Conservation (phyloP, 30 jellyfish, hydroid and myxozoan genomes). For the Haliclystus octoradiatus region DNA sequence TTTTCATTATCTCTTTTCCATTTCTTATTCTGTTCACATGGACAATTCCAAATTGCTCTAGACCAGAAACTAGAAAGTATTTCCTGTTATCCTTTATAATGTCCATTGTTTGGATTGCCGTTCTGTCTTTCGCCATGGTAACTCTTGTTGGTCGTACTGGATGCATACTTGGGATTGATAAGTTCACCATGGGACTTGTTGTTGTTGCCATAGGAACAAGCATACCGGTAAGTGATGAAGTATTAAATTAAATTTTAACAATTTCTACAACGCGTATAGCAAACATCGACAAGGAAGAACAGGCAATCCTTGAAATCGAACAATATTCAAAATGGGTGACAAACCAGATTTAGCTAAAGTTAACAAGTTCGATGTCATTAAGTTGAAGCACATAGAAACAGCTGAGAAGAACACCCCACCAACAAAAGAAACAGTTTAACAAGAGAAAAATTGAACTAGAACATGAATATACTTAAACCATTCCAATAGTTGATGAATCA, state of each 20-base stretch:
- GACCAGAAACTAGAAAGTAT: conserved; percentile 59
- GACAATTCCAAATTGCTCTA: conserved; percentile 90
- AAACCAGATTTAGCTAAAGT: conserved; percentile 90
- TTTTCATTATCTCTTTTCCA: conserved; percentile 79
- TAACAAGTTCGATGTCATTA: conserved; percentile 65
- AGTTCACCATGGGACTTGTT: conserved; percentile 94
- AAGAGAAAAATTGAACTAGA: too few species aligned
- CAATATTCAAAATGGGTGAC: conserved; percentile 47
- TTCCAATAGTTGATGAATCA: too few species aligned
- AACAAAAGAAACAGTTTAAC: too few species aligned
- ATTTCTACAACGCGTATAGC: too few species aligned
- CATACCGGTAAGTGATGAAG: conserved; percentile 69
- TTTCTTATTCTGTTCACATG: conserved; percentile 78
- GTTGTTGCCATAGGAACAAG: conserved; percentile 98
- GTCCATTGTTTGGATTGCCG: conserved; percentile 94
- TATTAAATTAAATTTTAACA: too few species aligned
- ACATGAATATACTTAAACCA: too few species aligned
- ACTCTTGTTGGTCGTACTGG: conserved; percentile 96
- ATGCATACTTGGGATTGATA: conserved; percentile 83
- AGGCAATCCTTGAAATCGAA: too few species aligned
- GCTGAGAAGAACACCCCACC: too few species aligned
- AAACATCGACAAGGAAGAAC: too few species aligned
- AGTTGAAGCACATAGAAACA: conserved; percentile 80
- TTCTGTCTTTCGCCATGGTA: conserved; percentile 89
- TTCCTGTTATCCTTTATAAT: conserved; percentile 66